Conservation (phyloP, 2,113 vertebrate species). For the Ochotona curzoniae region DNA sequence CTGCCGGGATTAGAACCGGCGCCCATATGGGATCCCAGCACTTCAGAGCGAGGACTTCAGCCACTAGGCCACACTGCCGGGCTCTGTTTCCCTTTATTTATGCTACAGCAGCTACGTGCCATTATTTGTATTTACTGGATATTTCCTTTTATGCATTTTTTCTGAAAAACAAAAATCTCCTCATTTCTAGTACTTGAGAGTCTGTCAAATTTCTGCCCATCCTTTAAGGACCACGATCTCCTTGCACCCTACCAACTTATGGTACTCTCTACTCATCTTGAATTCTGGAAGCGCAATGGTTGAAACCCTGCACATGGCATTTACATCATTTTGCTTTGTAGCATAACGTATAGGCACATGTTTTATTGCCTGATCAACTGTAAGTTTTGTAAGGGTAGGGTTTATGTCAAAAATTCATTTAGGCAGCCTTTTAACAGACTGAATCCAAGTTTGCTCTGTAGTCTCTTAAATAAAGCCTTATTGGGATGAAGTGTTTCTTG, state of each 20-base stretch:
- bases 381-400: background rate
- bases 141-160: background rate
- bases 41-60: too few species aligned
- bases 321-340: background rate
- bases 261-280: background rate
- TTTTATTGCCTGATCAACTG: background rate
- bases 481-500: background rate
- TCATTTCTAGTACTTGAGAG: background rate
- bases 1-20: too few species aligned
- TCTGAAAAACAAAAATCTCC: background rate
- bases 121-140: background rate
- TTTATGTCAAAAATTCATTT: background rate
- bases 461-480: slow-evolving; percentile 9
- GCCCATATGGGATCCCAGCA: too few species aligned
- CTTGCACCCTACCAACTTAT: background rate
- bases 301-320: background rate
- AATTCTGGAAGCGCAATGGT: background rate
- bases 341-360: background rate
- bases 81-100: background rate
- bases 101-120: background rate
- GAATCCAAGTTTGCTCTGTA: background rate
- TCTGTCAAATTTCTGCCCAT: background rate
- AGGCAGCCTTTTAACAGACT: background rate
- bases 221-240: background rate
- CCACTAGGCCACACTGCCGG: too few species aligned